These are phyloP conservation scores for Clunio marinus DNA, from an alignment of 2,888 invertebrate species.

Conservation along the genomic window DNA sequence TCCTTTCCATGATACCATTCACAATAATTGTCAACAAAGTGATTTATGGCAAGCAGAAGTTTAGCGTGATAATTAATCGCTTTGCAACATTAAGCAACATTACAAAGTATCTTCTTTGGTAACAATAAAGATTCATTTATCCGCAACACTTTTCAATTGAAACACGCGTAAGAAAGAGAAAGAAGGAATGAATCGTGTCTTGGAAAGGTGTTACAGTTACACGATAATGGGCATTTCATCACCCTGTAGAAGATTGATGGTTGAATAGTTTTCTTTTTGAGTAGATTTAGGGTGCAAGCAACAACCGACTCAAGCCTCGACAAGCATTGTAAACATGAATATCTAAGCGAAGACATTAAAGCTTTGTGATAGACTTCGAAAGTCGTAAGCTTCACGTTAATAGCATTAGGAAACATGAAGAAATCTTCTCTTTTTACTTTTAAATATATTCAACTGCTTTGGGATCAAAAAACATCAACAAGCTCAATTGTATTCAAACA, in stretches of 20 bases:
- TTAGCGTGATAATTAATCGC: background rate
- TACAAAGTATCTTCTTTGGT: too few species aligned
- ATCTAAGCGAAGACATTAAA: too few species aligned
- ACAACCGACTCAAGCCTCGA: too few species aligned
- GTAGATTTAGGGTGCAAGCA: too few species aligned
- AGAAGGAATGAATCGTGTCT: too few species aligned
- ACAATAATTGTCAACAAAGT: background rate
- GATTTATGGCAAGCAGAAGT: background rate
- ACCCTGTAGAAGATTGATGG: background rate
- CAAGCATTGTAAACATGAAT: too few species aligned
- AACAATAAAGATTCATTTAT: constrained; percentile 15
- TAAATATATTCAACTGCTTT: background rate
- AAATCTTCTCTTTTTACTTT: too few species aligned
- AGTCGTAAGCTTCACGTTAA: too few species aligned
- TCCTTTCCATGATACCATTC: background rate
- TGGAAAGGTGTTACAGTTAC: constrained; percentile 5
- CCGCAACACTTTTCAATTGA: constrained; percentile 1
- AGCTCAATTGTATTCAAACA: constrained; percentile 25
- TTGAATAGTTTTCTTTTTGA: background rate
- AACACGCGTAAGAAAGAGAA: background rate
- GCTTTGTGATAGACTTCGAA: too few species aligned
- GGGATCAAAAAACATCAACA: constrained; percentile 9
- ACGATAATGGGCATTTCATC: constrained; percentile 12
- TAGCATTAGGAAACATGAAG: background rate
- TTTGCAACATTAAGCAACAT: background rate